Evolutionary conservation across 1,140 invertebrate species (phyloP), one percentile per base, ranked within the genome.

Genomic region (Bombus superbus): DNA sequence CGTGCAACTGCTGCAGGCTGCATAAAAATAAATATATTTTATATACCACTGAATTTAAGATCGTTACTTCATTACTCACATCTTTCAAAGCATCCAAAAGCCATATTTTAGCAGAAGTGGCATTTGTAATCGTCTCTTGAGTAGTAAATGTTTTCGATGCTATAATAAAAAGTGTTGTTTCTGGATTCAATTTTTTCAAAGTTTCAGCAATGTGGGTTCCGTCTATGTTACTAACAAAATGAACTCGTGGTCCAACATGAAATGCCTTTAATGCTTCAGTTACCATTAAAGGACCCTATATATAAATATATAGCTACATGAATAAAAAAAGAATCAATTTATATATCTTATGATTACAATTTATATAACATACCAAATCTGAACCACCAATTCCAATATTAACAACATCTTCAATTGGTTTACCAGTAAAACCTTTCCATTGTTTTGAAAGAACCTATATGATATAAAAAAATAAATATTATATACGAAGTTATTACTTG

Each of bases 341-440:
- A 40, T 83, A 82, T 64, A 77, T 80, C 10, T 32, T 42, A 84
- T 59, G n/a, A 47, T 57, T 66, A 66, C 57, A 47, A 79, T 40
- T 78, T 81, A 32, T 66, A 81, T 47, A 68, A 73, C 35, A 95
- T 95, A 97, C 97, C 92, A 99, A 96, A 96, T 99, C 99, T 11
- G 99, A 99, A 44, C 99, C 99, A 78, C 99, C 99, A 93, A 99
- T 99, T 77, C 99, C 99, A 96, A 99, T 99, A 94, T 99, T 99
- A 44, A 99, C 98, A 74, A 99, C 98, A 96, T 99, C 99, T 83
- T 98, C 99, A 73, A 99, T 99, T 82, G 97, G 94, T 95, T 99
- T 98, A 18, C 99, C 99, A 9, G 98, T 99, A 94, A 98, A 99
- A 57, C 99, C 98, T 92, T 96, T 96, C 98, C 98, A 98, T 88